Conservation (phyloP, 2,888 invertebrate genomes). For the Nemoura dubitans region DNA sequence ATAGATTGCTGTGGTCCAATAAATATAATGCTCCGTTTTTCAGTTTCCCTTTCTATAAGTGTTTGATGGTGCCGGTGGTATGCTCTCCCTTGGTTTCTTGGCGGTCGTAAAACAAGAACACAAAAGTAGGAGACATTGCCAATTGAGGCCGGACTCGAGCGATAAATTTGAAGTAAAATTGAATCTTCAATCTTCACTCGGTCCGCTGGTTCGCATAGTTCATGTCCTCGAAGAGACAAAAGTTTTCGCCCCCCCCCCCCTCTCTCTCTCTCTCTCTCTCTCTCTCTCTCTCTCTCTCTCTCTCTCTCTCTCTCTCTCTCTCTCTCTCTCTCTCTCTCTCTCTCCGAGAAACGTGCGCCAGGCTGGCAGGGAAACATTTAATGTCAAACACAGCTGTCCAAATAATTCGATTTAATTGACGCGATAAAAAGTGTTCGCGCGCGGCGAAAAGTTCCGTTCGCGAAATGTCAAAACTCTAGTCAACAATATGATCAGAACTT, state of each 20-base stretch:
- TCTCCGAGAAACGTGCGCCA: neutral
- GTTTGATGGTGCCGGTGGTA: neutral
- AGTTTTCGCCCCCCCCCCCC: neutral
- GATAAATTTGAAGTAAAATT: neutral
- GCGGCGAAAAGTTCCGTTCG: neutral
- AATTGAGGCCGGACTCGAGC: neutral
- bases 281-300: neutral
- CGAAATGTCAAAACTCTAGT: neutral
- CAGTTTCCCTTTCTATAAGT: neutral
- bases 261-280: neutral
- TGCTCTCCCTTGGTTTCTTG: neutral
- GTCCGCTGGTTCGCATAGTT: neutral
- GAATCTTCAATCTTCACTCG: neutral
- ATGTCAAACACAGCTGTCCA: constrained; percentile 5
- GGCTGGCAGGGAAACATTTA: neutral
- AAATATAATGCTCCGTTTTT: neutral
- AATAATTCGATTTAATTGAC: constrained; percentile 12
- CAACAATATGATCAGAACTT: neutral
- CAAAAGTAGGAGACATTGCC: neutral
- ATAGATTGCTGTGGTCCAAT: neutral
- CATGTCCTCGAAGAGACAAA: neutral
- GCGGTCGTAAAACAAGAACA: neutral
- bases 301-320: neutral
- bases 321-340: neutral
- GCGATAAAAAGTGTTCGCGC: neutral